These are phyloP conservation scores for Sapayoa aenigma DNA, from an alignment of 2,113 vertebrate genomes.

Conservation along the genomic window DNA sequence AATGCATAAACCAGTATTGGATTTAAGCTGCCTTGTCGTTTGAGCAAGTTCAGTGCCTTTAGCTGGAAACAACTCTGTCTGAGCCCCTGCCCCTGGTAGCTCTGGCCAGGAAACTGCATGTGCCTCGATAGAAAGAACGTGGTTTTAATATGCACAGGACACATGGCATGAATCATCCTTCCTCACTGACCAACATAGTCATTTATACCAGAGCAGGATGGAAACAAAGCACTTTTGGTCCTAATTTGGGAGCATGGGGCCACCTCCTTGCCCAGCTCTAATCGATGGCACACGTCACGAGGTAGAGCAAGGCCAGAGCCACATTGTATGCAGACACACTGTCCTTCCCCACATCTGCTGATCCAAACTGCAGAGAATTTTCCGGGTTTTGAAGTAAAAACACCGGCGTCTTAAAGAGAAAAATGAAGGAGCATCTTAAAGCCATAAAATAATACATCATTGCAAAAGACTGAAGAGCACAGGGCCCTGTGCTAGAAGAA, in stretches of 20 bases:
- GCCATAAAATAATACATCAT: neutral
- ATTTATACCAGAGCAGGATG: neutral
- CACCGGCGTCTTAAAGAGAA: neutral
- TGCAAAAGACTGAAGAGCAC: neutral
- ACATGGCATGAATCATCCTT: neutral
- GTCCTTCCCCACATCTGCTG: neutral
- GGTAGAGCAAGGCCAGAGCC: neutral
- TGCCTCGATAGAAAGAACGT: neutral
- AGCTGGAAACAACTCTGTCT: neutral
- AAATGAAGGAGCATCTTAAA: neutral
- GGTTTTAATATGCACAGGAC: neutral
- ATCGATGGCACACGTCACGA: rapidly evolving
- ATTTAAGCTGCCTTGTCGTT: neutral
- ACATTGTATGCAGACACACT: rapidly evolving
- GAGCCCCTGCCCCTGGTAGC: neutral
- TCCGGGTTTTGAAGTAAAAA: neutral
- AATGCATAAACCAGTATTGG: neutral
- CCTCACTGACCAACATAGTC: neutral
- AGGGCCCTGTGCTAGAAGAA: neutral
- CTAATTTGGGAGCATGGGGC: neutral
- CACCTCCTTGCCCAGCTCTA: neutral
- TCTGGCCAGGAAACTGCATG: neutral
- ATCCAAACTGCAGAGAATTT: neutral
- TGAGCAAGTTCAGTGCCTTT: neutral
- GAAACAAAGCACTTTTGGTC: neutral